These are phyloP conservation scores for Diaprepes abbreviatus DNA, from an alignment of 2,888 invertebrate species.

Conservation along the genomic window DNA sequence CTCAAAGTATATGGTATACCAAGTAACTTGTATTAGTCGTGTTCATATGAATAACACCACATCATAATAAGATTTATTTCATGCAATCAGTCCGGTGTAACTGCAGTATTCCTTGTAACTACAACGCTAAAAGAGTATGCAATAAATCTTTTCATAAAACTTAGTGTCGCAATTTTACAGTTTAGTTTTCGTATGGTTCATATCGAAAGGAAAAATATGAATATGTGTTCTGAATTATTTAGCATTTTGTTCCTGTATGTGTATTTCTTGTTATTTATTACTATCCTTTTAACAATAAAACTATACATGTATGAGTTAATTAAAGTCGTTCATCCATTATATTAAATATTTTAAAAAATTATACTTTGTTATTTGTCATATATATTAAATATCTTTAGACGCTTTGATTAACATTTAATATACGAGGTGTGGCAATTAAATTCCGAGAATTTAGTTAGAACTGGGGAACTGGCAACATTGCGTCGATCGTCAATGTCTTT, in stretches of 20 bases:
- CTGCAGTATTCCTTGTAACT: constrained; percentile 13
- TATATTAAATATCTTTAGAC: too few relatives aligned
- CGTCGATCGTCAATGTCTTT: too few relatives aligned
- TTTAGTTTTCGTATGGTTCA: background rate
- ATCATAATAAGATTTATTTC: constrained; percentile 17
- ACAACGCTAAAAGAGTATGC: constrained; percentile 17
- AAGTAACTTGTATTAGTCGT: background rate
- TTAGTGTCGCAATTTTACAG: constrained; percentile 3
- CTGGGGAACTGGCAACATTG: too few relatives aligned
- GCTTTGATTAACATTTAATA: too few relatives aligned
- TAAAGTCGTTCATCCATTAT: too few relatives aligned
- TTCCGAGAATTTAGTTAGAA: too few relatives aligned
- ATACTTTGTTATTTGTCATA: too few relatives aligned
- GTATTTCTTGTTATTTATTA: too few relatives aligned
- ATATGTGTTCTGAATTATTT: background rate
- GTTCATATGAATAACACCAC: constrained; percentile 6
- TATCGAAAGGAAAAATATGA: background rate
- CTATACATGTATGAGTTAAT: too few relatives aligned
- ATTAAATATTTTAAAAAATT: too few relatives aligned
- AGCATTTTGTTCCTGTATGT: background rate
- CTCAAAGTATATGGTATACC: background rate
- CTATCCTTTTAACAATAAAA: too few relatives aligned
- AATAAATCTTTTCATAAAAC: constrained; percentile 23
- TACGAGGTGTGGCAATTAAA: too few relatives aligned
- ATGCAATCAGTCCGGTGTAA: constrained; percentile 26